Conservation (phyloP, 2,113 vertebrate genomes). For the Cichladusa arquata region DNA sequence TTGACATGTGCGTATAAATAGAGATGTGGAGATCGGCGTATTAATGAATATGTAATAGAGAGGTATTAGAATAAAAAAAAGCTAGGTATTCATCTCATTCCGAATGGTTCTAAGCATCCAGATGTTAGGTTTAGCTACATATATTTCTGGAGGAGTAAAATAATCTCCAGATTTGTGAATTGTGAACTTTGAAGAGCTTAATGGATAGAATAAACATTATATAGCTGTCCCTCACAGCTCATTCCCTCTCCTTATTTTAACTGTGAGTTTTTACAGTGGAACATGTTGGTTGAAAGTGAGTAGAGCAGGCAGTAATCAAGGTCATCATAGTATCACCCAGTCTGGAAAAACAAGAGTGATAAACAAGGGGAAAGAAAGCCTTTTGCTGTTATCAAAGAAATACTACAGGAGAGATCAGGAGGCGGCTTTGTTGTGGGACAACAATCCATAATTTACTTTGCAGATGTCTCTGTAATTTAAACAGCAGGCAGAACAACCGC, state of each 20-base stretch:
- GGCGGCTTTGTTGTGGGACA: conserved; percentile 46
- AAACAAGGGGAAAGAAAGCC: neutral
- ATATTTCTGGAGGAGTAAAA: conserved; percentile 4
- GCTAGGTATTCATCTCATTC: neutral
- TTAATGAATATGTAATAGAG: neutral
- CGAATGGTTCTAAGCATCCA: neutral
- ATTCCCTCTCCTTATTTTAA: neutral
- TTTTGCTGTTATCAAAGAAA: conserved; percentile 32
- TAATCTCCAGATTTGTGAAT: neutral
- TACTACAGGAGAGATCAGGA: conserved; percentile 27
- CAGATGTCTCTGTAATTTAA: conserved; percentile 75
- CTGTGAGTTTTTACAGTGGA: neutral
- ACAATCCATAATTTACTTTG: conserved; percentile 72
- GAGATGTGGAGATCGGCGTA: neutral
- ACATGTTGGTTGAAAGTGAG: neutral
- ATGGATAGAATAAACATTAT: neutral
- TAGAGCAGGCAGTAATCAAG: neutral
- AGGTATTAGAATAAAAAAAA: neutral
- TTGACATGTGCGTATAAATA: accelerated
- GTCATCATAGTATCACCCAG: neutral
- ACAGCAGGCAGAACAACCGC: conserved; percentile 53
- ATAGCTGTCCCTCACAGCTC: neutral
- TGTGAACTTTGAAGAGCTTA: neutral
- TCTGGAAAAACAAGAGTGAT: conserved; percentile 10
- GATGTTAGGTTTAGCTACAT: neutral